A percentile compares a stretch with the other conserved stretches of the same genome.
These are phyloP conservation scores for Ictidomys tridecemlineatus DNA, from an alignment of 2,113 vertebrate genomes.

Conservation along the genomic window DNA sequence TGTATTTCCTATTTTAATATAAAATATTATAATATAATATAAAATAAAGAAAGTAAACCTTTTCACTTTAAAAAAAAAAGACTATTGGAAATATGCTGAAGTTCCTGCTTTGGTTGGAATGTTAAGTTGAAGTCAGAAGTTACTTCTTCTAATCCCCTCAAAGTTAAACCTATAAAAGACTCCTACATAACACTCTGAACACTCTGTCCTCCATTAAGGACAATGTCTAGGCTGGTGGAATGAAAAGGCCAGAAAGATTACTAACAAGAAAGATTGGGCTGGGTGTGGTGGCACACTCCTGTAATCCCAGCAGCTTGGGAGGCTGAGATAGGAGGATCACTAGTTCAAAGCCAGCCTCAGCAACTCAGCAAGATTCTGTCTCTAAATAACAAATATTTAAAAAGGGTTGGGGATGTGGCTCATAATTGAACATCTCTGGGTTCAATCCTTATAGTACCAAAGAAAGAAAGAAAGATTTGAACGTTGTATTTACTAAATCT, in stretches of 20 bases:
- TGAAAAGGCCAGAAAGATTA: not conserved
- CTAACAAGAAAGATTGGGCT: not conserved
- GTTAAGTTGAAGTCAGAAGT: not conserved
- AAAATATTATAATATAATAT: too few species aligned
- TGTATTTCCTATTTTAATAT: not conserved
- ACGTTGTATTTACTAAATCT: not conserved
- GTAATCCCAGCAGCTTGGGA: too few species aligned
- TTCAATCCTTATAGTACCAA: too few species aligned
- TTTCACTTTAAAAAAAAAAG: not conserved
- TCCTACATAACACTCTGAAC: not conserved
- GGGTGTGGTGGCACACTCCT: too few species aligned
- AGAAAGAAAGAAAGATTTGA: not conserved
- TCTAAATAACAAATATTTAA: too few species aligned
- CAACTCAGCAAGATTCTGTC: too few species aligned
- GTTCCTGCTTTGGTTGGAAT: not conserved
- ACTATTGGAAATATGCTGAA: not conserved
- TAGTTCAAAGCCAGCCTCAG: too few species aligned
- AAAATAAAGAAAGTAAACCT: too few species aligned
- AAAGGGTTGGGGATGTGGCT: too few species aligned
- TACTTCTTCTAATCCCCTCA: not conserved
- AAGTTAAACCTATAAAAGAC: not conserved
- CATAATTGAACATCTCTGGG: too few species aligned
- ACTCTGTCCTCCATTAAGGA: not conserved
- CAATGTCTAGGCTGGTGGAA: not conserved
- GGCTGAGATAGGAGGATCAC: too few species aligned